Base-by-base conservation (phyloP, 2,888 invertebrate species). In the Heterodera filipjevi region DNA sequence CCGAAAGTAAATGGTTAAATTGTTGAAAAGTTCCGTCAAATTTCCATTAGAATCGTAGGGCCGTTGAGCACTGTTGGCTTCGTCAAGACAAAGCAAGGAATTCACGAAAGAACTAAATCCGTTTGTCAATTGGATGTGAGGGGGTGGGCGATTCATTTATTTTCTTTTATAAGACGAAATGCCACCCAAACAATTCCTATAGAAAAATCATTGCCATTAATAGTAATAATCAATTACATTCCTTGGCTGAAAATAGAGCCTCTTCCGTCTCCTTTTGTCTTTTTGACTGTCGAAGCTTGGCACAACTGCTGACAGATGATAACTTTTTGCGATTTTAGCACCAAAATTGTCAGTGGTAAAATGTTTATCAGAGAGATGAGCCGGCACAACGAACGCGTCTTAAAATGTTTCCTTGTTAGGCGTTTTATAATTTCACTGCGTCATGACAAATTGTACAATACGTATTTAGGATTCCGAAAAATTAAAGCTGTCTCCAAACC, bases 261-360 rank as follows among this genome's bases (percentile, higher is more conserved):
- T 16, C 53, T n/a, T 33, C 59, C 22, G 30, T 33, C 16, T 16
- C 46, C 19, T 19, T 35, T 59, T 6, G 59, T 1, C 59, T 19
- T 10, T 5, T n/a, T 59, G 8, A 27, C 27, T 22, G n/a, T 22
- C 49, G 30, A 3, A 6, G 49, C 46, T 1, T 44, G 59, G 44
- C 81, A 77, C 32, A 74, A 74, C 66, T 84, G 82, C 71, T 77
- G 80, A 46, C 83, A 83, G 49, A 83, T 27, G 30, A 83, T 85
- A 22, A 83, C 76, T 73, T 85, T 85, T 68, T 85, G 84, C 3
- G 77, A 68, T 59, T 83, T 83, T n/a, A 83, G 46, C 14, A 80
- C 84, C 49, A 85, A 35, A 16, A 77, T 59, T 22, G 80, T 33
- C 22, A 83, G 35, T 32, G 83, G 71, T 35, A 77, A 79, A 14